Evolutionary conservation across 2,888 invertebrate genomes (phyloP).

Genomic region (Plebejus argus): DNA sequence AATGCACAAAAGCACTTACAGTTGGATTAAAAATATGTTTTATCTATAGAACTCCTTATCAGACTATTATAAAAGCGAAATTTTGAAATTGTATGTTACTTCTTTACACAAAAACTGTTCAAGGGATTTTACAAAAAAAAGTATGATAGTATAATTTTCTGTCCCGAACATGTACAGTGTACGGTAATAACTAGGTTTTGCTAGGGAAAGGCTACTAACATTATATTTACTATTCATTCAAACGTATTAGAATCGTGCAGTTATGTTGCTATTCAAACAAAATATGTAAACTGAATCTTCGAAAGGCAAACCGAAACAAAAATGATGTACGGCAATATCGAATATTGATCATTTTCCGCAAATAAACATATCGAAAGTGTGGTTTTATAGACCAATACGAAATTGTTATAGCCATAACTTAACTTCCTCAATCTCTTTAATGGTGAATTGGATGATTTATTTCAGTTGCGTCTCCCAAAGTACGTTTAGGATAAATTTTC

Average conservation of each 20-base stretch:
- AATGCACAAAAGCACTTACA: background rate
- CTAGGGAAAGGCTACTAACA: background rate
- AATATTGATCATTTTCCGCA: conserved; percentile 76
- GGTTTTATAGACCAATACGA: conserved; percentile 77
- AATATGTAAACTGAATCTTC: conserved; percentile 15
- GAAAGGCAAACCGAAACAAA: conserved; percentile 9
- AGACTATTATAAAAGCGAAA: background rate
- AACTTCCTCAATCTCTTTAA: conserved; percentile 63
- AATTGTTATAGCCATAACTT: conserved; percentile 77
- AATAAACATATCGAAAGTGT: conserved; percentile 77
- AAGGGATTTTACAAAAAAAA: too few species aligned
- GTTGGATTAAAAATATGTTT: background rate
- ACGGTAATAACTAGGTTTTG: background rate
- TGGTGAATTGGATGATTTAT: conserved; percentile 21
- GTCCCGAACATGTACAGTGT: background rate
- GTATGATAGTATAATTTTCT: background rate
- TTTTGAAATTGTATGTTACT: background rate
- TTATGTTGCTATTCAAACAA: conserved; percentile 5
- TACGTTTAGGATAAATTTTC: conserved; percentile 38
- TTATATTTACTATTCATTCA: background rate
- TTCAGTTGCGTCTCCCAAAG: conserved; percentile 25
- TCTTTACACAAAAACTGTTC: too few species aligned
- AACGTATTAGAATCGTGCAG: background rate
- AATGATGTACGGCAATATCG: conserved; percentile 56
- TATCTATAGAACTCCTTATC: background rate